Percentiles rank a stretch among this genome's conserved stretches.
Conservation (phyloP, 2,888 invertebrate species). For the Scaptomyza parva region DNA sequence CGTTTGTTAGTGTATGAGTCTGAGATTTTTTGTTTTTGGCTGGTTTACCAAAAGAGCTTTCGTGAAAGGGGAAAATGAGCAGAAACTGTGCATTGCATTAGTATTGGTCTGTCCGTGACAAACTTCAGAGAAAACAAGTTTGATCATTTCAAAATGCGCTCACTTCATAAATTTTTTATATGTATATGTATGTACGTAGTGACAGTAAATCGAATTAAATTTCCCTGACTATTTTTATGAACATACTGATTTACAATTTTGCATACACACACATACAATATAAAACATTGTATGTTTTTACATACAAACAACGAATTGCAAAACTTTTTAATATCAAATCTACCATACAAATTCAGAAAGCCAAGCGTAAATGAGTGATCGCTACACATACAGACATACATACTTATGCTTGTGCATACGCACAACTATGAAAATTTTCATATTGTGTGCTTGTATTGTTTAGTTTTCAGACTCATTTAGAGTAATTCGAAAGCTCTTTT, state of each 20-base stretch:
- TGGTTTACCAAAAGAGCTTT: conserved; percentile 73
- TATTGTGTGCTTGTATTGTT: conserved; percentile 46
- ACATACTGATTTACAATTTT: conserved; percentile 10
- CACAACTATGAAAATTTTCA: conserved; percentile 23
- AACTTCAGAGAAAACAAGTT: conserved; percentile 65
- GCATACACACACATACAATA: background rate
- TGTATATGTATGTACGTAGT: conserved; percentile 3
- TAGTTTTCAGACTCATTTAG: conserved; percentile 60
- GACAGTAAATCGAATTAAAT: background rate
- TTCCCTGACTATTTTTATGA: conserved; percentile 1
- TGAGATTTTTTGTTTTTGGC: conserved; percentile 61
- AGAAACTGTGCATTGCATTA: conserved; percentile 43
- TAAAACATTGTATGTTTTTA: background rate
- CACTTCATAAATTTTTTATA: conserved; percentile 39
- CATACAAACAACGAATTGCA: conserved; percentile 19
- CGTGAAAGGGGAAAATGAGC: conserved; percentile 75
- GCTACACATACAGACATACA: conserved; percentile 15
- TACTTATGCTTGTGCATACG: background rate
- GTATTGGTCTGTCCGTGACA: conserved; percentile 50
- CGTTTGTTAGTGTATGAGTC: conserved; percentile 43
- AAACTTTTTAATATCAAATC: conserved; percentile 36
- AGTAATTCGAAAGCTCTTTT: conserved; percentile 68
- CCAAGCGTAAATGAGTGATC: conserved; percentile 60
- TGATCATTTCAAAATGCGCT: conserved; percentile 44
- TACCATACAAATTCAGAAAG: conserved; percentile 64